A percentile compares a stretch with the other conserved stretches of the same genome.
Conservation (phyloP, 2,888 invertebrate genomes). For the Nephrotoma guestfalica region DNA sequence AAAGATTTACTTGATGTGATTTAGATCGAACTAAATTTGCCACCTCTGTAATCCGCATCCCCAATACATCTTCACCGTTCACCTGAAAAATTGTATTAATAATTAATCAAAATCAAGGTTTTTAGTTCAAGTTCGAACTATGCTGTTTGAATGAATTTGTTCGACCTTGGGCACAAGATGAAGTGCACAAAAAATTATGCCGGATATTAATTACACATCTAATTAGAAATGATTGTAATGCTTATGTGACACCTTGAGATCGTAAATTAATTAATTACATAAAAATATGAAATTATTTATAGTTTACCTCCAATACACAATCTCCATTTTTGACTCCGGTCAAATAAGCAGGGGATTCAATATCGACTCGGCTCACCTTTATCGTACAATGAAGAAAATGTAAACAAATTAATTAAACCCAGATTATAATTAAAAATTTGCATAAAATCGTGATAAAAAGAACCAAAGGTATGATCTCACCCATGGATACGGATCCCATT, state of each 20-base stretch:
- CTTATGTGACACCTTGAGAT: constrained; percentile 21
- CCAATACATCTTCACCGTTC: constrained; percentile 38
- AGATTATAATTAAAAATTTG: neutral
- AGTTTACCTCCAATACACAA: constrained; percentile 51
- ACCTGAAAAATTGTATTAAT: constrained; percentile 27
- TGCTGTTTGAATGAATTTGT: neutral
- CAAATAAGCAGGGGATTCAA: constrained; percentile 42
- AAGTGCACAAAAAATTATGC: neutral
- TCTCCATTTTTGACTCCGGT: constrained; percentile 55
- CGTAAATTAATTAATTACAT: neutral
- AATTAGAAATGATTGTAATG: constrained; percentile 39
- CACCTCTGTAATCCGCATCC: constrained; percentile 36
- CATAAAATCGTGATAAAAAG: neutral
- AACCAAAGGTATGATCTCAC: constrained; percentile 27
- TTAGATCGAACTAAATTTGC: constrained; percentile 36
- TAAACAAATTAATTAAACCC: neutral
- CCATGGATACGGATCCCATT: constrained; percentile 77
- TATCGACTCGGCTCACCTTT: constrained; percentile 46
- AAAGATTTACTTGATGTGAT: constrained; percentile 30
- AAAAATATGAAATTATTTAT: neutral
- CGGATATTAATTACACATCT: constrained; percentile 10
- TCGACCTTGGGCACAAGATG: neutral
- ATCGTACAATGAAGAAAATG: neutral
- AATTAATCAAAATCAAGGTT: neutral
- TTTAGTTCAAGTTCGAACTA: neutral